These are phyloP conservation scores for Lampris incognitus DNA, from an alignment of 2,113 vertebrate genomes.

Conservation along the genomic window DNA sequence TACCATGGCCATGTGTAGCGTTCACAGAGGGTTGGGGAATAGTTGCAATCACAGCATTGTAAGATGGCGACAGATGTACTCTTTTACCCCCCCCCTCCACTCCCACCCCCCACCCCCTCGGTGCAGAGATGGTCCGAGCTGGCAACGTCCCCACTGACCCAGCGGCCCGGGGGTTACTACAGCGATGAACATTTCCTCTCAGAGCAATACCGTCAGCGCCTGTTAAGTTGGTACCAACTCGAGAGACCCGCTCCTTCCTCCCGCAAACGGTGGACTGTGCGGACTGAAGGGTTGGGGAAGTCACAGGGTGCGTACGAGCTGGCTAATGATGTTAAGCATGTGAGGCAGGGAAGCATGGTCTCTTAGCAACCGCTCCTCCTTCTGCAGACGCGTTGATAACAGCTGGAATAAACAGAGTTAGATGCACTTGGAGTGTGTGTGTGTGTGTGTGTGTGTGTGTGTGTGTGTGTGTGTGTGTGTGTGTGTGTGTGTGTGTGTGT, in stretches of 20 bases:
- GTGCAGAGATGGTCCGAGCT: too few species aligned
- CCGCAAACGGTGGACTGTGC: constrained; percentile 24
- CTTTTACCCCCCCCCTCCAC: too few species aligned
- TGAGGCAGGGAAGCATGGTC: constrained; percentile 62
- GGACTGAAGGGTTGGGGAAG: constrained; percentile 49
- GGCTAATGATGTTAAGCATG: constrained; percentile 69
- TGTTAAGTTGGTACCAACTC: neutral
- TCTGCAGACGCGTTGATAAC: constrained; percentile 35
- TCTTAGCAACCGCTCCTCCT: constrained; percentile 77
- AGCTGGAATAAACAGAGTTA: constrained; percentile 49
- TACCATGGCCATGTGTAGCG: too few species aligned
- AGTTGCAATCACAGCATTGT: too few species aligned
- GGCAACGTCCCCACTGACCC: too few species aligned
- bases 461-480: constrained; percentile 7
- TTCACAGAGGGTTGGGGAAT: too few species aligned
- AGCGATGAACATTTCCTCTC: too few species aligned
- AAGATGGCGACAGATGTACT: too few species aligned
- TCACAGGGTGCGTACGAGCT: constrained; percentile 71
- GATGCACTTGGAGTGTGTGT: neutral
- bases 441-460: neutral
- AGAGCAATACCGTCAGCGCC: neutral
- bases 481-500: constrained; percentile 13
- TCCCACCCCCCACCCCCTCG: too few species aligned
- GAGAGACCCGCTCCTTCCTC: constrained; percentile 18
- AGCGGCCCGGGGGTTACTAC: too few species aligned